A percentile compares a stretch with the other conserved stretches of the same genome.
Evolutionary conservation across 2,888 invertebrate genomes (phyloP).

Genomic region (Beris chalybata): DNA sequence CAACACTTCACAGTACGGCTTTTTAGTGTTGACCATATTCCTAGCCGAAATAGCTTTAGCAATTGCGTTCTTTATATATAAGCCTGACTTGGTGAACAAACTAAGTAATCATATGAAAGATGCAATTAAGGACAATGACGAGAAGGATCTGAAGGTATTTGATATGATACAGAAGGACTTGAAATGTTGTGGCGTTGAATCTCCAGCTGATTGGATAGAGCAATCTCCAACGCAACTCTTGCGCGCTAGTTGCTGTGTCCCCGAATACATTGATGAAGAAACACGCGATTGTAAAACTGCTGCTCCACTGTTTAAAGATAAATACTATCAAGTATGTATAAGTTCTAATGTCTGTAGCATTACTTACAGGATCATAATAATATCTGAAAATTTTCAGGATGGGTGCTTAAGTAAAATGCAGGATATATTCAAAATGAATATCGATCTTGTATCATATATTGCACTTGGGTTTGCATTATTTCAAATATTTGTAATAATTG

Average conservation of each 20-base stretch:
- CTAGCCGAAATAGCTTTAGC: constrained; percentile 5
- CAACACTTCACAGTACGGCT: background rate
- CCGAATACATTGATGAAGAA: background rate
- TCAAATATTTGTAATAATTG: no score
- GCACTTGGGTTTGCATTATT: no score
- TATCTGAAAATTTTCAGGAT: no score
- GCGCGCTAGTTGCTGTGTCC: constrained; percentile 3
- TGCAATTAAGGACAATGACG: background rate
- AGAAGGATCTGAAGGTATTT: constrained; percentile 10
- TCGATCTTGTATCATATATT: no score
- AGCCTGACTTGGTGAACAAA: background rate
- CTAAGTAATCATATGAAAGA: constrained; percentile 4
- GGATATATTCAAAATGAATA: no score
- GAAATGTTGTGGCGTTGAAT: constrained; percentile 10
- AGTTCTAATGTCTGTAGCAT: no score
- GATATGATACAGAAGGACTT: constrained; percentile 1
- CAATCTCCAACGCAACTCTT: background rate
- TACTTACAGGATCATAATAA: no score
- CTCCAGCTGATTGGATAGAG: constrained; percentile 14
- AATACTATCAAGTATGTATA: constrained; percentile 7
- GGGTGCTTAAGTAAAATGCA: no score
- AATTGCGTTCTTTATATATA: constrained; percentile 4
- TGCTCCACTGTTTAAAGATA: constrained; percentile 12
- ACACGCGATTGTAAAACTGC: constrained; percentile 10
- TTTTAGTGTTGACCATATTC: background rate